Conservation (phyloP, 2,888 invertebrate species). For the Villa cingulata region DNA sequence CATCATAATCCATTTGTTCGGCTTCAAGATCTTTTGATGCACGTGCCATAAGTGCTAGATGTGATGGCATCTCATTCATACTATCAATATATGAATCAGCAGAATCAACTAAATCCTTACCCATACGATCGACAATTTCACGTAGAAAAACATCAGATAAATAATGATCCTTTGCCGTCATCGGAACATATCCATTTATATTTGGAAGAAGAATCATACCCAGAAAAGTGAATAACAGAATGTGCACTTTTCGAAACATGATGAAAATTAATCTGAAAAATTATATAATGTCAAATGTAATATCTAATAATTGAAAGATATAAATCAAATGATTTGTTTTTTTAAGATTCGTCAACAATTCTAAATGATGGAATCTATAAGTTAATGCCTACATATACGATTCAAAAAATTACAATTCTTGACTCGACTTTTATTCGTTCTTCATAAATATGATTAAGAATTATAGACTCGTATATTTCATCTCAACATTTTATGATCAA, state of each 20-base stretch:
- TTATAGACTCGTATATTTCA: too few species aligned
- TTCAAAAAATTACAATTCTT: too few species aligned
- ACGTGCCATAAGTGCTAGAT: slow-evolving; percentile 37
- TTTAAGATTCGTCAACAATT: too few species aligned
- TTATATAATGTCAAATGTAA: too few species aligned
- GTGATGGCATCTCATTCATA: slow-evolving; percentile 25
- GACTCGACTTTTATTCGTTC: too few species aligned
- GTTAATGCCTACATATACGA: too few species aligned
- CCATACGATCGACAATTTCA: slow-evolving; percentile 65
- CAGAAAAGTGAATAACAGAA: neutral
- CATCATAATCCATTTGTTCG: slow-evolving; percentile 59
- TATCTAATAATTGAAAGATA: too few species aligned
- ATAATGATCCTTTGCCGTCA: slow-evolving; percentile 42
- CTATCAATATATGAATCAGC: slow-evolving; percentile 40
- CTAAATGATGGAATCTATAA: too few species aligned
- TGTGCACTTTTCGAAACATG: neutral
- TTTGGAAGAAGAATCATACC: neutral
- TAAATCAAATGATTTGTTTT: too few species aligned
- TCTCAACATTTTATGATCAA: too few species aligned
- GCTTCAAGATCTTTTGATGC: slow-evolving; percentile 45
- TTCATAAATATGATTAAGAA: too few species aligned
- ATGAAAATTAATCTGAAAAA: too few species aligned
- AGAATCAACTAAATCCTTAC: slow-evolving; percentile 54
- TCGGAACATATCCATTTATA: slow-evolving; percentile 12
- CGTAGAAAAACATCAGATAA: slow-evolving; percentile 59